These are phyloP conservation scores for Cyanoramphus novaezelandiae DNA, from an alignment of 2,113 vertebrate species.

Conservation along the genomic window DNA sequence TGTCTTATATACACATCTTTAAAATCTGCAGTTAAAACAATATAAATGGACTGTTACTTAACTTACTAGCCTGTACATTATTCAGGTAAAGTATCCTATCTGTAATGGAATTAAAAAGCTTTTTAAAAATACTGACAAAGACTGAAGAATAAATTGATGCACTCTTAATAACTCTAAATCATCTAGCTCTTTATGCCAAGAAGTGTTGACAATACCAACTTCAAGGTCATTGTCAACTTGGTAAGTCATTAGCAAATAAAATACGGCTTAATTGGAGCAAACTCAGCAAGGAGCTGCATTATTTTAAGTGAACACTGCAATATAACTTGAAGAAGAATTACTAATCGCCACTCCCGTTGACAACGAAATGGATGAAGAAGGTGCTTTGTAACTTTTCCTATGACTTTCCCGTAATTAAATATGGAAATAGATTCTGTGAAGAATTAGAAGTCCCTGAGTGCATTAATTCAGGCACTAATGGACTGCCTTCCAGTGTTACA, in stretches of 20 bases:
- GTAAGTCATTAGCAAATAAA: slow-evolving; percentile 89
- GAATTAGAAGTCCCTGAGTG: slow-evolving; percentile 77
- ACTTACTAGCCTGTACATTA: slow-evolving; percentile 63
- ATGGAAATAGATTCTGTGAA: slow-evolving; percentile 84
- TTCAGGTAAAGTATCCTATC: slow-evolving; percentile 62
- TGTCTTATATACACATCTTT: background rate
- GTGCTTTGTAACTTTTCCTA: slow-evolving; percentile 75
- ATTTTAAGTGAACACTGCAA: slow-evolving; percentile 88
- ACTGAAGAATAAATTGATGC: slow-evolving; percentile 74
- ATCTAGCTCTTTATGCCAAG: slow-evolving; percentile 70
- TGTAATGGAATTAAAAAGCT: slow-evolving; percentile 74
- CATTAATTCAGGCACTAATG: slow-evolving; percentile 84
- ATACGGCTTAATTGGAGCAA: slow-evolving; percentile 87
- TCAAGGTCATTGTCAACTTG: slow-evolving; percentile 87
- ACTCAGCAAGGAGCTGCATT: slow-evolving; percentile 84
- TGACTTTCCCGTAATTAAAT: slow-evolving; percentile 84
- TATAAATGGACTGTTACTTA: slow-evolving; percentile 70
- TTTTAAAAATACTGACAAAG: slow-evolving; percentile 72
- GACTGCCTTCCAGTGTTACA: slow-evolving; percentile 61
- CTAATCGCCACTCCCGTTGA: slow-evolving; percentile 82
- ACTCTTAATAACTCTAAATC: slow-evolving; percentile 80
- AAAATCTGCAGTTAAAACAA: slow-evolving; percentile 40
- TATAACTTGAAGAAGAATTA: slow-evolving; percentile 88
- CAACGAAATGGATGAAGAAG: slow-evolving; percentile 88
- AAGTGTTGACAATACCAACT: slow-evolving; percentile 80